These are phyloP conservation scores for Hippocampus kuda DNA, from an alignment of 2,797 vertebrate genomes.

Conservation along the genomic window DNA sequence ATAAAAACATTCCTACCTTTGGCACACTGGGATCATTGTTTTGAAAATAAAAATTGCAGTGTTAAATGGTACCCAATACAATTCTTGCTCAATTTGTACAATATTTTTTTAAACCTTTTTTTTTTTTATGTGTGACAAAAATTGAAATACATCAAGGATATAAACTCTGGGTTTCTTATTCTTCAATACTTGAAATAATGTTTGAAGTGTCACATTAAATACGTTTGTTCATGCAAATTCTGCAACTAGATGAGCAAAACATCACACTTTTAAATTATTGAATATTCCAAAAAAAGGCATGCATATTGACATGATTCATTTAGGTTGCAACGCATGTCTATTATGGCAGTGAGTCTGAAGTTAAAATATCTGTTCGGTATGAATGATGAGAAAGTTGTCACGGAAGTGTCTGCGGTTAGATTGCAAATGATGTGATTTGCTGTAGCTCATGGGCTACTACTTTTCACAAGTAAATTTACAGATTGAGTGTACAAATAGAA, in stretches of 20 bases:
- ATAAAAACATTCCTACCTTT: constrained; percentile 5
- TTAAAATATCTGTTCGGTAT: not conserved
- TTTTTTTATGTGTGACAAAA: not conserved
- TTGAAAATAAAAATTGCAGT: not conserved
- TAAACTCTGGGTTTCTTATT: not conserved
- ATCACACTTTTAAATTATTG: not conserved
- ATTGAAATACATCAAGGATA: not conserved
- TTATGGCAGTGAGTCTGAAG: not conserved
- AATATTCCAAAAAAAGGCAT: not conserved
- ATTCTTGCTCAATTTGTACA: not conserved
- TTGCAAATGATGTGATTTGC: not conserved
- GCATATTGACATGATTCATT: not conserved
- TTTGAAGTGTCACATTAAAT: not conserved
- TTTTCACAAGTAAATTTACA: not conserved
- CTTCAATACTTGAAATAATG: constrained; percentile 5
- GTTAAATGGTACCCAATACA: not conserved
- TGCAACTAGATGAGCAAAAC: not conserved
- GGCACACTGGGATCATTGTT: not conserved
- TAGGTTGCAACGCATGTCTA: not conserved
- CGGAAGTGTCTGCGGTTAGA: not conserved
- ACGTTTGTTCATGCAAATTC: not conserved
- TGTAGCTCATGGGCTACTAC: not conserved
- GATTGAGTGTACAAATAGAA: not conserved
- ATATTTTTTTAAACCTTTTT: not conserved
- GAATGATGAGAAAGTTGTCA: not conserved